These are phyloP conservation scores for Arctia plantaginis DNA, from an alignment of 2,888 invertebrate species.

Conservation along the genomic window DNA sequence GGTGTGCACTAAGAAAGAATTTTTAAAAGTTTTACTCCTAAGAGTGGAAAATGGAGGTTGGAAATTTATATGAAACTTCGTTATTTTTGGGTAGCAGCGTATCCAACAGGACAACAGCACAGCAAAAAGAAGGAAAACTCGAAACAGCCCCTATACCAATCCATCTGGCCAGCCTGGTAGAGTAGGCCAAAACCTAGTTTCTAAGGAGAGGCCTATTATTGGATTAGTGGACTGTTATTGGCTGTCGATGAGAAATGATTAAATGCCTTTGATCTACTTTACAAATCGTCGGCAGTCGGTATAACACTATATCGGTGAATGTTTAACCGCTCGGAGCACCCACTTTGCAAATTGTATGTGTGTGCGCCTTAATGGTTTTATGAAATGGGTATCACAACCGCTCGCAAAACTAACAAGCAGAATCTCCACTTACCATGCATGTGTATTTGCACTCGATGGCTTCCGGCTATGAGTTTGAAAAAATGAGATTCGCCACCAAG, in stretches of 20 bases:
- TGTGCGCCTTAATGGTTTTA: constrained; percentile 61
- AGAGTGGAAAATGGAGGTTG: too few species aligned
- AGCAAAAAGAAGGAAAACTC: too few species aligned
- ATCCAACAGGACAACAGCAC: too few species aligned
- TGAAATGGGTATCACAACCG: constrained; percentile 57
- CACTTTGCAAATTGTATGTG: constrained; percentile 62
- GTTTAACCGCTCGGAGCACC: constrained; percentile 50
- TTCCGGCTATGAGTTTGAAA: constrained; percentile 31
- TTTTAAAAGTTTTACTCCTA: too few species aligned
- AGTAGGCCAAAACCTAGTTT: too few species aligned
- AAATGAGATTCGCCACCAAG: constrained; percentile 32
- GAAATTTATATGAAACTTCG: too few species aligned
- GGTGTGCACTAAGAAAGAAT: too few species aligned
- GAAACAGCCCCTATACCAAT: too few species aligned
- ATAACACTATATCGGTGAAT: constrained; percentile 49
- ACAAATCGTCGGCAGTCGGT: constrained; percentile 19
- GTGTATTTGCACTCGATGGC: constrained; percentile 23
- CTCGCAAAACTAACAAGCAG: constrained; percentile 16
- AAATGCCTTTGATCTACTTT: constrained; percentile 19
- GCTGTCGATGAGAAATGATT: constrained; percentile 11
- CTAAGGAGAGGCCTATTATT: too few species aligned
- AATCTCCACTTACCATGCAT: constrained; percentile 28
- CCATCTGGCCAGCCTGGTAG: too few species aligned
- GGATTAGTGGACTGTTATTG: too few species aligned
- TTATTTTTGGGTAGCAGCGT: too few species aligned